Evolutionary conservation across 2,888 invertebrate genomes (phyloP).

Genomic region (Cryptophagus acutangulus): DNA sequence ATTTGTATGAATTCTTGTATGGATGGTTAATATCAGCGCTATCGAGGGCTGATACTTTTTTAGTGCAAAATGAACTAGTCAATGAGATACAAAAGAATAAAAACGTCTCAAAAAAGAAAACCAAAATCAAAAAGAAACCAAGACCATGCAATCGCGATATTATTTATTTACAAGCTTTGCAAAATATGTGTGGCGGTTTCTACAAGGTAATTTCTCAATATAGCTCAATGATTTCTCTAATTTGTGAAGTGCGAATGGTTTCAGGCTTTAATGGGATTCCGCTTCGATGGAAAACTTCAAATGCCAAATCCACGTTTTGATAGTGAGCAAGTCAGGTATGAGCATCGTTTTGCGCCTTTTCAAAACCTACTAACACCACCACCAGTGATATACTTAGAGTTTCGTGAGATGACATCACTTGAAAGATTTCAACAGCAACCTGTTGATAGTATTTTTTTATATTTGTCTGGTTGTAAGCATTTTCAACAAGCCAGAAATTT

Average conservation of each 20-base stretch:
- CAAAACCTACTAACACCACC: conserved; percentile 82
- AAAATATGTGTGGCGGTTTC: conserved; percentile 92
- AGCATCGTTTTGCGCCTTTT: conserved; percentile 89
- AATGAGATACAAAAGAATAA: conserved; percentile 49
- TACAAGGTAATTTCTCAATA: conserved; percentile 63
- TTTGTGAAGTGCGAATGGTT: conserved; percentile 22
- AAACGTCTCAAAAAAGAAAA: conserved; percentile 62
- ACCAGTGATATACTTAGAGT: conserved; percentile 85
- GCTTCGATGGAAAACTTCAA: conserved; percentile 79
- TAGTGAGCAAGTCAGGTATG: conserved; percentile 89
- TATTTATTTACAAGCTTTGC: conserved; percentile 84
- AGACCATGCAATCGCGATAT: conserved; percentile 79
- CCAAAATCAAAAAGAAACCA: conserved; percentile 53
- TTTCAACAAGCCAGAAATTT: conserved; percentile 87
- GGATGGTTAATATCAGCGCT: conserved; percentile 91
- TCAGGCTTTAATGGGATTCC: conserved; percentile 84
- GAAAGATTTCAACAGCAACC: conserved; percentile 52
- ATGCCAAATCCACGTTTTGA: conserved; percentile 87
- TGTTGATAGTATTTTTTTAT: conserved; percentile 57
- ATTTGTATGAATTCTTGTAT: conserved; percentile 89
- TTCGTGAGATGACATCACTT: conserved; percentile 75
- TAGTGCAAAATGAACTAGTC: conserved; percentile 61
- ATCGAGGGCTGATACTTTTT: conserved; percentile 79
- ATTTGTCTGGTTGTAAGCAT: conserved; percentile 81
- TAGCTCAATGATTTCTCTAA: conserved; percentile 1